phyloP scores from a whole-genome alignment of 2,888 invertebrate species.

The Physocephala rufipes region DNA sequence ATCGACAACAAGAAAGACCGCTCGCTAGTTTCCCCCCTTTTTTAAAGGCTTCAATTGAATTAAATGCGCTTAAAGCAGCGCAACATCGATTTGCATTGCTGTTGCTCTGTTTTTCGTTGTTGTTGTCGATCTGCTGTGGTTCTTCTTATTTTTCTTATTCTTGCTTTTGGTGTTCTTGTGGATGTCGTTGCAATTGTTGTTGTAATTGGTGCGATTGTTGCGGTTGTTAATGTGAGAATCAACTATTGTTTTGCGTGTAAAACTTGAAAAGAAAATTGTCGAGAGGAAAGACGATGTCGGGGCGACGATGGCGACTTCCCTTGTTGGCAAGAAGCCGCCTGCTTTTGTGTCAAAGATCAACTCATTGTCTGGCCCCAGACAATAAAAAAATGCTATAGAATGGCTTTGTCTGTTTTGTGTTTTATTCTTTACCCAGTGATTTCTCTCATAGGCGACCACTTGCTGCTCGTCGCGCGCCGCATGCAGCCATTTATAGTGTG shows the following conservation, averaged over 20 bases:
- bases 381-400: conserved; percentile 16
- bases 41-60: not conserved
- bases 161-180: no score
- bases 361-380: conserved; percentile 14
- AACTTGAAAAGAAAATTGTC: not conserved
- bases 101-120: not conserved
- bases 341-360: conserved; percentile 19
- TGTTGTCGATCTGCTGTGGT: no score
- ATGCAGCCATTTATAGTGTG: conserved; percentile 15
- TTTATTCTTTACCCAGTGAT: not conserved
- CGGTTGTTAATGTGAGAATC: conserved; percentile 12
- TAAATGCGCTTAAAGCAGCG: not conserved
- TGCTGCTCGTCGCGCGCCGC: conserved; percentile 13
- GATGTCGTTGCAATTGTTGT: no score
- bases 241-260: conserved; percentile 12
- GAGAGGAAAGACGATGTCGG: not conserved
- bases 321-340: conserved; percentile 20
- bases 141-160: no score
- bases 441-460: not conserved
- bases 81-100: not conserved
- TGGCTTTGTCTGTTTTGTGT: not conserved
- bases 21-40: not conserved
- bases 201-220: not conserved
- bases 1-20: not conserved
- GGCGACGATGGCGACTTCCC: not conserved